Evolutionary conservation across 1,140 invertebrate species (phyloP).

Genomic region (Drosophila arawakana): DNA sequence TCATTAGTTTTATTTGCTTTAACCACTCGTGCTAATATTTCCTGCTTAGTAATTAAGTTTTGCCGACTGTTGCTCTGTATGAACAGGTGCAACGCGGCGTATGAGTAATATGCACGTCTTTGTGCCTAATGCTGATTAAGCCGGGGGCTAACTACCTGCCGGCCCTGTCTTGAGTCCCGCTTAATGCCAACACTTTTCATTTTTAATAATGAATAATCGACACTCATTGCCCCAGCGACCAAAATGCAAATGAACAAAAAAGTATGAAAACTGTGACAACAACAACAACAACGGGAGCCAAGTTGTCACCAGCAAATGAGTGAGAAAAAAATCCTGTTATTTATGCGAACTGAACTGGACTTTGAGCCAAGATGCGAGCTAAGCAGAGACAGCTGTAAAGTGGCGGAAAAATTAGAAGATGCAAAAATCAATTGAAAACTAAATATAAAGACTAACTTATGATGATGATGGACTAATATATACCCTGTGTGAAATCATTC

Average conservation of each 20-base stretch:
- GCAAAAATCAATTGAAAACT: neutral
- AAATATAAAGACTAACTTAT: no score
- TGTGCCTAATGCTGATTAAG: conserved; percentile 17
- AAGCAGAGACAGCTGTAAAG: neutral
- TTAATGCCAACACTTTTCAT: conserved; percentile 70
- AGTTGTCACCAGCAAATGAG: conserved; percentile 46
- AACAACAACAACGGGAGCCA: conserved; percentile 48
- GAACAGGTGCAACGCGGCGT: conserved; percentile 70
- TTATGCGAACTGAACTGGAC: conserved; percentile 33
- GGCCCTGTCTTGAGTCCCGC: conserved; percentile 28
- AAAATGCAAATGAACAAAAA: conserved; percentile 56
- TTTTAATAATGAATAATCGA: conserved; percentile 70
- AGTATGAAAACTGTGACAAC: conserved; percentile 18
- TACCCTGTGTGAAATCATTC: no score
- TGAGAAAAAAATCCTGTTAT: conserved; percentile 50
- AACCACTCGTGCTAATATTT: conserved; percentile 69
- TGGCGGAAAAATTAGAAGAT: neutral
- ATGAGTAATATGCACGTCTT: conserved; percentile 60
- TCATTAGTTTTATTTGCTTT: conserved; percentile 81
- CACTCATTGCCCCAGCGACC: conserved; percentile 25
- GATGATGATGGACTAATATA: neutral
- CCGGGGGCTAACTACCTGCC: conserved; percentile 21
- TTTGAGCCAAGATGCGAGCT: conserved; percentile 6
- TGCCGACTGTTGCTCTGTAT: neutral
- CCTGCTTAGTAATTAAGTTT: conserved; percentile 78